Conservation (phyloP, 2,888 invertebrate genomes). For the Onthophagus sagittarius region DNA sequence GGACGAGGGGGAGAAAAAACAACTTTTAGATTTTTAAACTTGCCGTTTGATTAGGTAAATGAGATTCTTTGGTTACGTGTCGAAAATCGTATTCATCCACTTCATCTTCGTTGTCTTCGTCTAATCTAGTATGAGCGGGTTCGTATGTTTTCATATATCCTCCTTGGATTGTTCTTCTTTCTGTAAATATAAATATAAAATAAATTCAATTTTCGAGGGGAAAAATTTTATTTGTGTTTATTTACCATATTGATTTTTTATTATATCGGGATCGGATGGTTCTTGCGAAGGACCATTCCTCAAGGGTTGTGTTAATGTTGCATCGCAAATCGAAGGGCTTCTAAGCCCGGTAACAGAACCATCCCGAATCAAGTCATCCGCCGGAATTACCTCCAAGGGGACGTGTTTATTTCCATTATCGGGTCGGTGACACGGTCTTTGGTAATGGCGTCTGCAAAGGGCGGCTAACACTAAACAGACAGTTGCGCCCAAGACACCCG, state of each 20-base stretch:
- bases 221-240: not conserved
- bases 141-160: slow-evolving; percentile 57
- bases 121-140: slow-evolving; percentile 52
- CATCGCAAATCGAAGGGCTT: slow-evolving; percentile 48
- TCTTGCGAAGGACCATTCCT: slow-evolving; percentile 54
- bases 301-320: slow-evolving; percentile 46
- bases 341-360: slow-evolving; percentile 45
- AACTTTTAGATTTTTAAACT: slow-evolving; percentile 26
- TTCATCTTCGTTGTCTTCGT: slow-evolving; percentile 49
- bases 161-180: slow-evolving; percentile 50
- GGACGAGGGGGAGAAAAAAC: not conserved
- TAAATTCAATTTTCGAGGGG: not conserved
- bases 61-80: slow-evolving; percentile 49
- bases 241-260: slow-evolving; percentile 81
- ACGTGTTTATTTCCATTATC: slow-evolving; percentile 42
- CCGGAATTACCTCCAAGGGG: slow-evolving; percentile 47
- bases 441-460: slow-evolving; percentile 55
- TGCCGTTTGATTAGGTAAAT: slow-evolving; percentile 47
- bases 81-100: slow-evolving; percentile 46
- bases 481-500: slow-evolving; percentile 69
- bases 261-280: slow-evolving; percentile 83
- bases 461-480: slow-evolving; percentile 75
- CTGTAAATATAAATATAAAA: slow-evolving; percentile 38
- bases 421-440: slow-evolving; percentile 40
- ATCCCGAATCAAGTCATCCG: slow-evolving; percentile 45